A percentile compares a stretch with the other conserved stretches of the same genome.
Evolutionary conservation across 2,113 vertebrate species (phyloP).

Genomic region (Azemiops feae): DNA sequence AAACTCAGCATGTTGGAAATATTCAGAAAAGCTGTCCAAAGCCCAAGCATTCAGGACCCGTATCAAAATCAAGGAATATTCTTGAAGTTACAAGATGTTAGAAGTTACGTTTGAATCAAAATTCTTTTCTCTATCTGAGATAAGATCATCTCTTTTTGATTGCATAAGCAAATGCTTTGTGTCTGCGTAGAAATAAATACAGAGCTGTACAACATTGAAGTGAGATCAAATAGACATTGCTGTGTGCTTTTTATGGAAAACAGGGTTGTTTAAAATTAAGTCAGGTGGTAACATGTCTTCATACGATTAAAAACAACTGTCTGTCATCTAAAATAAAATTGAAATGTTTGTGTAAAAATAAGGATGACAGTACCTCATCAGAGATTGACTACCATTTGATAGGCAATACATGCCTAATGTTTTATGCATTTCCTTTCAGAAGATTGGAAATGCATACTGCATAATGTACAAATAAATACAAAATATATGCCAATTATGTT

Average conservation of each 20-base stretch:
- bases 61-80: neutral
- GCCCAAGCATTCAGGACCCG: neutral
- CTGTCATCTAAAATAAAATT: neutral
- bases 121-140: neutral
- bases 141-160: neutral
- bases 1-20: neutral
- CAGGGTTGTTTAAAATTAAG: neutral
- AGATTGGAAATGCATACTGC: neutral
- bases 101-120: neutral
- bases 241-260: neutral
- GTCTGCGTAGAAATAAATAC: constrained; percentile 11
- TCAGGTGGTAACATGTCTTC: neutral
- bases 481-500: neutral
- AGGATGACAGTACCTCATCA: neutral
- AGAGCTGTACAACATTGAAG: constrained; percentile 5
- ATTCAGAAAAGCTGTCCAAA: neutral
- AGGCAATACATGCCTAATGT: neutral
- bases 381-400: neutral
- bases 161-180: neutral
- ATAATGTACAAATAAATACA: neutral
- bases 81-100: neutral
- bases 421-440: neutral
- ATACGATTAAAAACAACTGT: neutral
- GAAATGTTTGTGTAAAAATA: neutral
- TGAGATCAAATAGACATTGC: neutral